Evolutionary conservation across 2,888 invertebrate genomes (phyloP).

Genomic region (Belgica antarctica): DNA sequence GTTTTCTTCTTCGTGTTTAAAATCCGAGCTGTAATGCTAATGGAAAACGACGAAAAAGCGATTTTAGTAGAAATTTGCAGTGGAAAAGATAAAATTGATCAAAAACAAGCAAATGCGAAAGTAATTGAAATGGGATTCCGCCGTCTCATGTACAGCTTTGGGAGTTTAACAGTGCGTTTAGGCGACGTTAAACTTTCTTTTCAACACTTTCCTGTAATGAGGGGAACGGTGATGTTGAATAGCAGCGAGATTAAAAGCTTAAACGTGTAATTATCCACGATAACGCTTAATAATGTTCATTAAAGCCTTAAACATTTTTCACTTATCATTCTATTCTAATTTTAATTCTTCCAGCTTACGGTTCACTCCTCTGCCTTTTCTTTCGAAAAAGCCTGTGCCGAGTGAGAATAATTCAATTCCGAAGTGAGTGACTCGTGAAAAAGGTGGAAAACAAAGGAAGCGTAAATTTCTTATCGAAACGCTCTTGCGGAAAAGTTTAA

Average conservation of each 20-base stretch:
- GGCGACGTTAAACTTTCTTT: not conserved
- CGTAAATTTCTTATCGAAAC: not conserved
- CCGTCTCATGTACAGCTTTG: not conserved
- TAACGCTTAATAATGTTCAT: conserved; percentile 5
- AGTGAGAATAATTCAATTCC: conserved; percentile 5
- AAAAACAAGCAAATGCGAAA: no score
- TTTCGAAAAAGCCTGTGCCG: no score
- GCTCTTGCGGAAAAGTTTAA: conserved; percentile 10
- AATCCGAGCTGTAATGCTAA: no score
- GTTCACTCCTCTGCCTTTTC: conserved; percentile 1
- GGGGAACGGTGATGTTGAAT: not conserved
- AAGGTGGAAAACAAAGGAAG: not conserved
- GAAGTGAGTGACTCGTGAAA: conserved; percentile 2
- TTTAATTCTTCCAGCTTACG: not conserved
- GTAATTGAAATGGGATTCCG: no score
- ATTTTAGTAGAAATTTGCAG: no score
- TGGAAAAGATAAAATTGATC: no score
- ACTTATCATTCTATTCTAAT: conserved; percentile 21
- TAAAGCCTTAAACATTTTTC: conserved; percentile 10
- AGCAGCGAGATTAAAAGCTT: conserved; percentile 8
- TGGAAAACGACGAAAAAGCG: no score
- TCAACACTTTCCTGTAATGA: not conserved
- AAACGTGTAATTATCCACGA: conserved; percentile 33
- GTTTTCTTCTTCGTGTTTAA: not conserved
- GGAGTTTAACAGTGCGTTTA: not conserved